phyloP scores from a whole-genome alignment of 2,888 invertebrate genomes.

The Muschampia plurimacula region DNA sequence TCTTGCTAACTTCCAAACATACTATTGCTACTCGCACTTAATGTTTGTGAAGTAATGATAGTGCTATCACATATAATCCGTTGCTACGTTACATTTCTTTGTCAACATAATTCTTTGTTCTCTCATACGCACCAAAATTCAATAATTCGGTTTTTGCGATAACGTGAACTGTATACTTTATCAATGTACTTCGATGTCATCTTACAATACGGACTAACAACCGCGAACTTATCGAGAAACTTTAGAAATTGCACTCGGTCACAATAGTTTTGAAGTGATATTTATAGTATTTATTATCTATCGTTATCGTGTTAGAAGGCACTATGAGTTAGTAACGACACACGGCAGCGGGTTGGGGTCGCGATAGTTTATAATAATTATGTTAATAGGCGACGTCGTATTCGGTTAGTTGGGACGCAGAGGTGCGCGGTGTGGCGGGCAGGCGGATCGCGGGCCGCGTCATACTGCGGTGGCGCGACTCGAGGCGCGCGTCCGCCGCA shows the following conservation, averaged over 20 bases:
- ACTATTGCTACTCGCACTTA: constrained; percentile 4
- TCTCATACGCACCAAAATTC: constrained; percentile 38
- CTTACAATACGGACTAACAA: constrained; percentile 28
- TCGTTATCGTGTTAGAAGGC: constrained; percentile 62
- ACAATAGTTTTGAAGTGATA: constrained; percentile 29
- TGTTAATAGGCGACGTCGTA: constrained; percentile 58
- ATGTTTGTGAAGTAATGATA: constrained; percentile 41
- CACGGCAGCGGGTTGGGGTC: constrained; percentile 40
- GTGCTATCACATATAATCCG: constrained; percentile 53
- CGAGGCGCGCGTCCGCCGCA: constrained; percentile 56
- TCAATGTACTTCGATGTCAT: constrained; percentile 38
- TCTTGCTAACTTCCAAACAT: background rate
- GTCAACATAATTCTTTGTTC: constrained; percentile 74
- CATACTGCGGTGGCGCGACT: constrained; percentile 73
- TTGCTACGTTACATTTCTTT: constrained; percentile 78
- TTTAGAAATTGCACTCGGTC: constrained; percentile 31
- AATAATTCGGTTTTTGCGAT: constrained; percentile 30
- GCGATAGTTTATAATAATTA: constrained; percentile 45
- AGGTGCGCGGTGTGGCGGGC: constrained; percentile 48
- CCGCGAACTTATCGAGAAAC: constrained; percentile 33
- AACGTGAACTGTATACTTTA: constrained; percentile 26
- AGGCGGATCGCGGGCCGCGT: constrained; percentile 74
- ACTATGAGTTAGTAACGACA: constrained; percentile 52
- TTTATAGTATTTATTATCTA: constrained; percentile 35
- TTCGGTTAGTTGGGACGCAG: constrained; percentile 53